Evolutionary conservation across 2,888 invertebrate species (phyloP), one percentile per base, ranked within the genome.

Genomic region (Encarsia formosa): DNA sequence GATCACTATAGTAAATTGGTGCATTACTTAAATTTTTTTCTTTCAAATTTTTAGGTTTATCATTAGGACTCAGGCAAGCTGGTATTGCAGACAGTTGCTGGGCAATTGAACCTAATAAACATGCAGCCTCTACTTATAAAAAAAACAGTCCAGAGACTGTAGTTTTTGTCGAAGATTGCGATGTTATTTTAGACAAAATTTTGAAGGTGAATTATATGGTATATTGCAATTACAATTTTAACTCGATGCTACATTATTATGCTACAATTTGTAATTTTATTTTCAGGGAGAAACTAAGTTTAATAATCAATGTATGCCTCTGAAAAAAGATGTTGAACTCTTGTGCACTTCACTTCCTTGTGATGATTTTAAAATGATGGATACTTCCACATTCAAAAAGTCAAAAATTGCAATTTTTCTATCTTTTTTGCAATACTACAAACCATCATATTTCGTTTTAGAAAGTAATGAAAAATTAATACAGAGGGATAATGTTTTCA

Each of bases 311-410:
- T 75, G 74, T 11, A 73, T 90, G 35, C 91, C 91, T 0, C 75
- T 77, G 67, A 85, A 83, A 66, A 89, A 89, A 0, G 87, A 91
- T 52, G 89, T 91, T 1, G 90, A 92, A 63, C 71, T 91, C 53
- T 71, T 92, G 23, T 88, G 89, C 65, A 91, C 91, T 11, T 90
- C 91, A 1, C 91, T 91, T 1, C 91, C 91, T 0, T 91, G 91
- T 67, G 91, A 91, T 73, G 91, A 91, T 5, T 91, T 90, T 75
- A 88, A 87, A 37, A 88, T 88, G 29, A 90, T 91, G 89, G 91
- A 91, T 73, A 91, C 91, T 72, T 89, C 90, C 2, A 79, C 83
- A 57, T 91, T 91, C 67, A 91, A 90, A 77, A 91, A 89, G 70
- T 91, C 91, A 0, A 75, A 90, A 13, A 85, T 91, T 18, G 86